Conservation (phyloP, 2,888 invertebrate species). For the Cyrtodaria siliqua region DNA sequence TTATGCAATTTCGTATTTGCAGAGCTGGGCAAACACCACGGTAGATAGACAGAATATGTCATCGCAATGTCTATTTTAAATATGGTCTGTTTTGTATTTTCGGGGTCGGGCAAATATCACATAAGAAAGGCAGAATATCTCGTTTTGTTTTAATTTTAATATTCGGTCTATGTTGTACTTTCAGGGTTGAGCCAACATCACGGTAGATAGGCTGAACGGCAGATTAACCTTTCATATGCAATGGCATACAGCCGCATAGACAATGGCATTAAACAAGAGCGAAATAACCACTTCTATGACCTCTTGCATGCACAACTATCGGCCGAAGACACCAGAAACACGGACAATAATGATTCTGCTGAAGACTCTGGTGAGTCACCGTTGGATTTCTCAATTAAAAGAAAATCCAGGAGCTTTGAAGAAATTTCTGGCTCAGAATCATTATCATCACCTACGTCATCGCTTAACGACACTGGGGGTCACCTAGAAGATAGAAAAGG, state of each 20-base stretch:
- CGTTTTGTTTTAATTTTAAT: too few species aligned
- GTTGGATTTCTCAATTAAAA: constrained; percentile 76
- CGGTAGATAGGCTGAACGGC: neutral
- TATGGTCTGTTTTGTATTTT: too few species aligned
- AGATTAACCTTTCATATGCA: constrained; percentile 1
- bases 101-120: too few species aligned
- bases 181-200: constrained; percentile 25
- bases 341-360: constrained; percentile 64
- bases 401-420: constrained; percentile 65
- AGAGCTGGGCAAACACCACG: too few species aligned
- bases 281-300: constrained; percentile 54
- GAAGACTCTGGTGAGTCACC: constrained; percentile 73
- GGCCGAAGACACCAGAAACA: constrained; percentile 58
- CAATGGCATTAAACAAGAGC: constrained; percentile 64
- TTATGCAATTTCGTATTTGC: too few species aligned
- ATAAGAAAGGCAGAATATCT: too few species aligned
- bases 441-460: constrained; percentile 67
- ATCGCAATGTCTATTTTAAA: too few species aligned
- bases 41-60: too few species aligned
- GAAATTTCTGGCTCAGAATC: constrained; percentile 69
- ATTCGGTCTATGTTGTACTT: constrained; percentile 27
- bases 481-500: constrained; percentile 56
- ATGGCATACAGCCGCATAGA: constrained; percentile 61
- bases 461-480: constrained; percentile 64
- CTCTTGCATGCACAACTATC: constrained; percentile 61